These are phyloP conservation scores for Prietella phreatophila DNA, from an alignment of 2,113 vertebrate genomes.

Conservation along the genomic window DNA sequence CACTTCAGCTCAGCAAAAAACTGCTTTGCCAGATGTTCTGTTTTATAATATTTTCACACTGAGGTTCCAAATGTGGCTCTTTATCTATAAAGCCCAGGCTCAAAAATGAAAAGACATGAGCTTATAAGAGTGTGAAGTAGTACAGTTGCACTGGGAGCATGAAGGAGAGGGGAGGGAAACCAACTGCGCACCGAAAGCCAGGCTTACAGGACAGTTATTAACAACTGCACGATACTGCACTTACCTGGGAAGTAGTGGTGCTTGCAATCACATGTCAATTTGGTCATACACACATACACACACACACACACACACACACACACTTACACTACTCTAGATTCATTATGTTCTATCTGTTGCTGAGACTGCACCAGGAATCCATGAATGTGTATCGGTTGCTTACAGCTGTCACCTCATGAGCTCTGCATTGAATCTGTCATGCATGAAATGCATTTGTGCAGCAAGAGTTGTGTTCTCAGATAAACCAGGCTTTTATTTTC, in stretches of 20 bases:
- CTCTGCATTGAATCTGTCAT: constrained; percentile 62
- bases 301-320: constrained; percentile 48
- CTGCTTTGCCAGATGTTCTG: constrained; percentile 54
- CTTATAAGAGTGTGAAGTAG: constrained; percentile 72
- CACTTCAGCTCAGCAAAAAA: constrained; percentile 52
- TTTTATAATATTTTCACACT: constrained; percentile 67
- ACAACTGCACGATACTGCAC: constrained; percentile 60
- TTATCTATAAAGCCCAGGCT: constrained; percentile 74
- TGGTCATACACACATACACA: constrained; percentile 47
- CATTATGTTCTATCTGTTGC: constrained; percentile 65
- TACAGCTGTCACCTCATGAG: constrained; percentile 70
- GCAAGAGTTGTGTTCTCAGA: constrained; percentile 54
- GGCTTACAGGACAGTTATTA: constrained; percentile 65
- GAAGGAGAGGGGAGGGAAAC: constrained; percentile 62
- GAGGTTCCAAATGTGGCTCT: constrained; percentile 73
- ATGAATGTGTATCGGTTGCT: constrained; percentile 69
- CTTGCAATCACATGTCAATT: constrained; percentile 67
- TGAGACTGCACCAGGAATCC: constrained; percentile 56
- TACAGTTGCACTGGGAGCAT: constrained; percentile 63
- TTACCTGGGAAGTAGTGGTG: constrained; percentile 68
- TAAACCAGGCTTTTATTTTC: constrained; percentile 26
- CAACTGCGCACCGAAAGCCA: constrained; percentile 51
- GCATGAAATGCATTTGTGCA: constrained; percentile 65
- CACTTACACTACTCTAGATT: constrained; percentile 60
- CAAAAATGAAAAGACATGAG: constrained; percentile 72